These are phyloP conservation scores for Pomacea maculata DNA, from an alignment of 1,140 invertebrate genomes.

Conservation along the genomic window DNA sequence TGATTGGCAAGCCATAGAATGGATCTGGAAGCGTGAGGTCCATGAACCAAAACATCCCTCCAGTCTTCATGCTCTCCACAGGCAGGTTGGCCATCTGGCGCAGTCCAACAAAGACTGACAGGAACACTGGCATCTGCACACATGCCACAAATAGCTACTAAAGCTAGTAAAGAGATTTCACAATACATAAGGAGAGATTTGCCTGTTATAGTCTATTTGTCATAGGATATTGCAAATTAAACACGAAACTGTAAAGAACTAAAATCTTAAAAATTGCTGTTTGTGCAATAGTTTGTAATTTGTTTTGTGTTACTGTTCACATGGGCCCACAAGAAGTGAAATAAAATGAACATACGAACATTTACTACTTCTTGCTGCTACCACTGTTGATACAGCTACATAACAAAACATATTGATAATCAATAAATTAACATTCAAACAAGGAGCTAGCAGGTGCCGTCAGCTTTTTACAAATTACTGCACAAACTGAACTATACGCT, in stretches of 20 bases:
- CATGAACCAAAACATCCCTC: conserved; percentile 92
- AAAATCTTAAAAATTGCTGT: no score
- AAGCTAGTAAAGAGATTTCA: no score
- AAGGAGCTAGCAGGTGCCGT: not conserved
- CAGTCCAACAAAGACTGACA: conserved; percentile 89
- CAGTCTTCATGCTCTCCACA: conserved; percentile 85
- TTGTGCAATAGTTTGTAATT: no score
- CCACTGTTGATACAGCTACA: not conserved
- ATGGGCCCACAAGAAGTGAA: no score
- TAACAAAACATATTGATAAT: not conserved
- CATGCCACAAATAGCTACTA: not conserved
- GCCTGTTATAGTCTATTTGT: no score
- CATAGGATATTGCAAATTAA: no score
- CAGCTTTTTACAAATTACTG: not conserved
- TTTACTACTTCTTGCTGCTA: not conserved
- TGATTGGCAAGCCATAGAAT: conserved; percentile 84
- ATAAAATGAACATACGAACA: no score
- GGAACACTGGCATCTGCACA: conserved; percentile 83
- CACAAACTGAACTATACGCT: not conserved
- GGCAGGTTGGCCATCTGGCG: conserved; percentile 85
- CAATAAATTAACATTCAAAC: not conserved
- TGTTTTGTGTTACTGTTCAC: no score
- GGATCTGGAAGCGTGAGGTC: conserved; percentile 93
- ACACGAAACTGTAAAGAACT: no score
- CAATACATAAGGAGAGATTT: no score